Evolutionary conservation across 1,140 invertebrate species (phyloP).

Genomic region (Tribolium castaneum): DNA sequence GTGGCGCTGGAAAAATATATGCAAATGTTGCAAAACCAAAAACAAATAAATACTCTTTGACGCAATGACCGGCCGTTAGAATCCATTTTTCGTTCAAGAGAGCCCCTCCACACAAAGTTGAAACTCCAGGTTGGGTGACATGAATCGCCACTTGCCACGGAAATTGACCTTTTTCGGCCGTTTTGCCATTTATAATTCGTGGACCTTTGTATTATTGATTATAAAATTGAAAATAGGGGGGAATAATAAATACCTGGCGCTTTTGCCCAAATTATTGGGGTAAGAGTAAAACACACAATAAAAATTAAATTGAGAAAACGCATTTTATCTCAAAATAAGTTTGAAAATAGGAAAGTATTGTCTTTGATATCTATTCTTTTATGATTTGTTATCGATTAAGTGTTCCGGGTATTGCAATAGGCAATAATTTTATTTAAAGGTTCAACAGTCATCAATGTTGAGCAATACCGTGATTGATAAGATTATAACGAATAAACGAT

Average conservation of each 20-base stretch:
- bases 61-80: constrained; percentile 59
- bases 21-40: too few relatives aligned
- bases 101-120: constrained; percentile 55
- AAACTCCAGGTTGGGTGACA: constrained; percentile 43
- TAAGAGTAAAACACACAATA: not conserved
- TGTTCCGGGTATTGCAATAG: too few relatives aligned
- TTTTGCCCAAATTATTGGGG: not conserved
- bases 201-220: not conserved
- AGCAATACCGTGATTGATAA: too few relatives aligned
- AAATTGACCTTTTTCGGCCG: constrained; percentile 44
- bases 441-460: too few relatives aligned
- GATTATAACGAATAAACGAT: too few relatives aligned
- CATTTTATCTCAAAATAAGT: too few relatives aligned
- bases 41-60: constrained; percentile 41
- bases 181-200: constrained; percentile 46
- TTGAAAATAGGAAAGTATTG: too few relatives aligned
- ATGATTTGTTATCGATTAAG: too few relatives aligned
- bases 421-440: too few relatives aligned
- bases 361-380: too few relatives aligned
- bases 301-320: too few relatives aligned
- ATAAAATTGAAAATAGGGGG: not conserved
- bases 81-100: constrained; percentile 56
- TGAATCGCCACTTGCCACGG: constrained; percentile 47
- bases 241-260: too few relatives aligned
- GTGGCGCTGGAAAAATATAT: constrained; percentile 10